phyloP scores from a whole-genome alignment of 1,140 invertebrate genomes.

The Leptestheria dahalacensis region DNA sequence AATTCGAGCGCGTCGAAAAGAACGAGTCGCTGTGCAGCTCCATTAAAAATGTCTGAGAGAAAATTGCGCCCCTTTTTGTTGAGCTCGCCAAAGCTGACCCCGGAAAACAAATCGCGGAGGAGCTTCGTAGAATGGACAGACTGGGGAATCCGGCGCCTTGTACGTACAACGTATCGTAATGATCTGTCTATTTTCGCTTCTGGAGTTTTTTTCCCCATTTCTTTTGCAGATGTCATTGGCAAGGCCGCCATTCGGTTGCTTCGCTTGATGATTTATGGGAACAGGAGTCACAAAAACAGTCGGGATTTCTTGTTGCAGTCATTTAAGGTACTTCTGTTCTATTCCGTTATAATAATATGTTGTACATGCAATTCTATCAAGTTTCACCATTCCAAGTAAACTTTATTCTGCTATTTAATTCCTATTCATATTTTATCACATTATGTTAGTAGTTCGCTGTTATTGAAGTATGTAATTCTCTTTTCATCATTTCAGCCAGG shows the following conservation, averaged over 20 bases:
- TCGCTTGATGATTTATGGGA: not conserved
- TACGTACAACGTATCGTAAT: not conserved
- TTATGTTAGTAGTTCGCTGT: not conserved
- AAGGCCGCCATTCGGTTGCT: not conserved
- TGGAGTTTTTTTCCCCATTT: not conserved
- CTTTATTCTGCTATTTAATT: too few relatives aligned
- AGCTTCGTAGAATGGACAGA: not conserved
- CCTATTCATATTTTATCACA: too few relatives aligned
- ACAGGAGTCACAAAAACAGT: not conserved
- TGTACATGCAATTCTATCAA: too few relatives aligned
- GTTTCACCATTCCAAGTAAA: too few relatives aligned
- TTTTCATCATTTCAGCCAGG: not conserved
- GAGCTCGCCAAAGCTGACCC: not conserved
- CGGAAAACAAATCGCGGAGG: not conserved
- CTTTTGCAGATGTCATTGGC: not conserved
- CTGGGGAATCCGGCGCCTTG: not conserved
- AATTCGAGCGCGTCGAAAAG: not conserved
- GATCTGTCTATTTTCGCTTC: too few relatives aligned
- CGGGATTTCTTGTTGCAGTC: not conserved
- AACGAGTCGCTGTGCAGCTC: not conserved
- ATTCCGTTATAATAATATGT: too few relatives aligned
- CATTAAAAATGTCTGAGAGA: not conserved
- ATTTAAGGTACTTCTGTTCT: not conserved
- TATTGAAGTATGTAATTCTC: not conserved
- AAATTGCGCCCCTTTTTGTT: not conserved